These are phyloP conservation scores for Blastobasis lacticolella DNA, from an alignment of 2,888 invertebrate species.

Conservation along the genomic window DNA sequence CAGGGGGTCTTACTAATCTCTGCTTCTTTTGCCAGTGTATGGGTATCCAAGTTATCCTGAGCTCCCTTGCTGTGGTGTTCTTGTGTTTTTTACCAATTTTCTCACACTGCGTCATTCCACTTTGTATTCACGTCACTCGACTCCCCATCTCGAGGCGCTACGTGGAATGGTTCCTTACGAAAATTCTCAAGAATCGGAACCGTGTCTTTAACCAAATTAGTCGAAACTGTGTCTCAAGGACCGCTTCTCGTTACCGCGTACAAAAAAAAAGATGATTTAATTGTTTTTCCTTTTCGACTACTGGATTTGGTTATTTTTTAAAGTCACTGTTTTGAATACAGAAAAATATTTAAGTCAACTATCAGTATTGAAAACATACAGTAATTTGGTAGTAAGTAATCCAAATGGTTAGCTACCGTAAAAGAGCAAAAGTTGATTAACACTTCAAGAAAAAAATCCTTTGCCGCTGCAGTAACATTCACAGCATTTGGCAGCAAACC, in stretches of 20 bases:
- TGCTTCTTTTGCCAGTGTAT: too few species aligned
- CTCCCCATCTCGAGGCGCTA: constrained; percentile 42
- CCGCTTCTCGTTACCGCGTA: constrained; percentile 1
- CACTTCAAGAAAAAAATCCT: too few species aligned
- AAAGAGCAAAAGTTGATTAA: too few species aligned
- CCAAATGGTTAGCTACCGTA: too few species aligned
- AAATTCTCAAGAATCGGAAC: constrained; percentile 48
- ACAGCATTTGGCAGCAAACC: too few species aligned
- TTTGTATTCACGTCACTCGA: constrained; percentile 43
- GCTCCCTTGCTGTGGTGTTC: constrained; percentile 10
- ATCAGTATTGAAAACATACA: too few species aligned
- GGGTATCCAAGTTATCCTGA: too few species aligned
- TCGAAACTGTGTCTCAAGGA: constrained; percentile 22
- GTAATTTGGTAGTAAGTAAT: too few species aligned
- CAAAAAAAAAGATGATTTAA: constrained; percentile 3
- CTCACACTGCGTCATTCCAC: constrained; percentile 39
- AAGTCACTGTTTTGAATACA: constrained; percentile 1
- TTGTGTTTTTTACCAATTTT: constrained; percentile 44
- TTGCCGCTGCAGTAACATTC: too few species aligned
- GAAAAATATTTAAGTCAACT: too few species aligned
- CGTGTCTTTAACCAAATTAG: constrained; percentile 43
- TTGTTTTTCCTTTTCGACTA: constrained; percentile 1
- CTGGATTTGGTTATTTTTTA: constrained; percentile 15
- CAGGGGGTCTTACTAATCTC: too few species aligned
- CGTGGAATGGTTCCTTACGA: constrained; percentile 41